Evolutionary conservation across 2,113 vertebrate species (phyloP), one percentile per base, ranked within the genome.

Genomic region (Cnemophilus loriae): DNA sequence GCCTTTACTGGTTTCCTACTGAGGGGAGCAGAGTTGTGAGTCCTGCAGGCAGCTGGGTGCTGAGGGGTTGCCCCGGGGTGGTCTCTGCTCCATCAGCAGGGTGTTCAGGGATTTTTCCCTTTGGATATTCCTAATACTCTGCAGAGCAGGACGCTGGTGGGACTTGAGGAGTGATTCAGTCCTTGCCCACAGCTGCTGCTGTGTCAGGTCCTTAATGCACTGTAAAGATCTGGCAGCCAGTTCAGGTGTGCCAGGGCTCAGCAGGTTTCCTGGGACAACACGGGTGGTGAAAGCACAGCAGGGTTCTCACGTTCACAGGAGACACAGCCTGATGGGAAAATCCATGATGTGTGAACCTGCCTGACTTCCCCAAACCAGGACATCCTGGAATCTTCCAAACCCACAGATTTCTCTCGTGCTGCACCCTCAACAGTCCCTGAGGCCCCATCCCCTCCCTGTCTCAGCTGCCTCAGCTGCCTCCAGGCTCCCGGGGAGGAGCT

Each of bases 31-130:
- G 35, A 71, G 56, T 6, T 19, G 22, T 27, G 35, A 41, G 27
- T 28, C 16, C 13, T 1, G 6, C 56, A 61, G 57, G 16, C 44
- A 3, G 7, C n/a, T 47, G 35, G 30, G n/a, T 49, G 76, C 47
- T 67, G 52, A 21, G 65, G 50, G 47, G n/a, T 37, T n/a, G 37
- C 61, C 9, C 28, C 67, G 42, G 27, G 0, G 0, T 5, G 12
- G 23, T 13, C 64, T 60, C 64, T 60, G 91, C 86, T 64, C 55
- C 60, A 44, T 23, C 33, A 79, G 26, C 57, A 4, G 37, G 12
- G 42, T 3, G 2, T 14, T 24, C 44, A 22, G 56, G 47, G n/a
- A 23, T n/a, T 74, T 69, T 39, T 32, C 37, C 35, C 8, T 53
- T 24, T 32, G 22, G 24, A 5, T 61, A 59, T 77, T 82, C 60